Conservation (phyloP, 2,888 invertebrate species). For the Amphipoea oculea region DNA sequence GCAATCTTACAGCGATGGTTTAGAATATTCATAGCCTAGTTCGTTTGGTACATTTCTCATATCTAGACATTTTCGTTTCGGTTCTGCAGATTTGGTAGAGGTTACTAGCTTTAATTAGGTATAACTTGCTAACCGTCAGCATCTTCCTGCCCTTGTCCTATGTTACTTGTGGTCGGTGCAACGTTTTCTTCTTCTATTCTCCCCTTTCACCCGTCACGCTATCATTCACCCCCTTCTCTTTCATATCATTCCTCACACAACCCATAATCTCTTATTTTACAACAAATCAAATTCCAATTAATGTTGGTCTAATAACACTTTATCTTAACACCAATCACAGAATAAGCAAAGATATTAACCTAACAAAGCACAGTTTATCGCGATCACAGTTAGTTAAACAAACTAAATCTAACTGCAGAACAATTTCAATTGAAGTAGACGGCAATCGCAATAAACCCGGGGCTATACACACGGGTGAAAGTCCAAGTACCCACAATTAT, state of each 20-base stretch:
- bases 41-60: not conserved
- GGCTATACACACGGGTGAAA: conserved; percentile 67
- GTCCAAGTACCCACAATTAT: conserved; percentile 69
- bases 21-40: not conserved
- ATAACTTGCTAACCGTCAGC: not conserved
- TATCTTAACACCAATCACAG: conserved; percentile 5
- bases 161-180: not conserved
- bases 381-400: conserved; percentile 58
- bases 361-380: conserved; percentile 48
- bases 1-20: not conserved
- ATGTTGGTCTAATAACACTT: not conserved
- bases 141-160: not conserved
- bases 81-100: not conserved
- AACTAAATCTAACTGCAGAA: conserved; percentile 61
- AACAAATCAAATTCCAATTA: conserved; percentile 1
- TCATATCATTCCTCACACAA: not conserved
- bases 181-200: not conserved
- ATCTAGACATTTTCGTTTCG: not conserved
- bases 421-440: conserved; percentile 61
- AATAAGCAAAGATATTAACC: conserved; percentile 37
- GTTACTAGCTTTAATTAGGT: not conserved
- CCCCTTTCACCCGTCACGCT: not conserved
- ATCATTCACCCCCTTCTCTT: not conserved
- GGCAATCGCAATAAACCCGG: conserved; percentile 62
- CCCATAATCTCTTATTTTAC: not conserved